Evolutionary conservation across 2,113 vertebrate genomes (phyloP).

Genomic region (Felis catus): DNA sequence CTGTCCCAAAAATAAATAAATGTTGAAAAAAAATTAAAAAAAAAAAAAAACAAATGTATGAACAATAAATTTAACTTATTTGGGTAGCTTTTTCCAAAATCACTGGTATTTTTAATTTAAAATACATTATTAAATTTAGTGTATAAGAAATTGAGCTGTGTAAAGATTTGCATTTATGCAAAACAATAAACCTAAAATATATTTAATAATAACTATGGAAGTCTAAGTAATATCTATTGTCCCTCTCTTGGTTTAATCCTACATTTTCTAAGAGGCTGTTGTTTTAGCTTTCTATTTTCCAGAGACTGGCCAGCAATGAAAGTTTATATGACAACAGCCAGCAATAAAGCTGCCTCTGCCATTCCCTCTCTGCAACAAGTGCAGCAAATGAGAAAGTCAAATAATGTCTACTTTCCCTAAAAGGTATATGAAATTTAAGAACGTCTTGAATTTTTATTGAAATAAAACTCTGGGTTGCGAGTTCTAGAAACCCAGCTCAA

Average conservation of each 20-base stretch:
- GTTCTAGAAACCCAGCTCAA: neutral
- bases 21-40: too few species aligned
- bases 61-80: constrained; percentile 6
- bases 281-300: neutral
- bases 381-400: neutral
- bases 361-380: neutral
- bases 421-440: neutral
- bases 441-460: neutral
- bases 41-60: neutral
- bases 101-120: neutral
- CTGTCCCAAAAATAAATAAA: too few species aligned
- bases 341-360: neutral
- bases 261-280: neutral
- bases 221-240: neutral
- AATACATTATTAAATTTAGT: neutral
- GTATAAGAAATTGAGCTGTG: neutral
- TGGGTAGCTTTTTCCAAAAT: neutral
- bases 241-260: neutral
- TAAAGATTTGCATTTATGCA: neutral
- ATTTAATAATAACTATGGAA: neutral
- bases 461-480: neutral
- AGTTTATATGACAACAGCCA: neutral
- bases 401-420: neutral
- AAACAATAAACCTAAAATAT: neutral
- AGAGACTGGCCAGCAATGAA: neutral